Evolutionary conservation across 1,140 invertebrate species (phyloP).

Genomic region (Megathymus violae): DNA sequence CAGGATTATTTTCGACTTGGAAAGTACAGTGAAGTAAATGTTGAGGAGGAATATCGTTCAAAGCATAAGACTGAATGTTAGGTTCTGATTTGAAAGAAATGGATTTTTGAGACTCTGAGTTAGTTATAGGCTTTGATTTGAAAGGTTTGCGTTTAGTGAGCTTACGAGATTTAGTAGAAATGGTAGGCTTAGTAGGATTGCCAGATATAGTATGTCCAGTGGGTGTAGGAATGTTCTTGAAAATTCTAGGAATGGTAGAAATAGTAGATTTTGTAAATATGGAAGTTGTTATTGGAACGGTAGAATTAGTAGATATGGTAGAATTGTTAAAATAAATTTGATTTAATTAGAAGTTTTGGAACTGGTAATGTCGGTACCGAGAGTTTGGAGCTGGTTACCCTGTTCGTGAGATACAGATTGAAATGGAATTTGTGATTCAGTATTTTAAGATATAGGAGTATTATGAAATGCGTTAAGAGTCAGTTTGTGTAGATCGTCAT

Average conservation of each 20-base stretch:
- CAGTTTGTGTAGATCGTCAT: constrained; percentile 7
- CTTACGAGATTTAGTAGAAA: neutral
- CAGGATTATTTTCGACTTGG: constrained; percentile 17
- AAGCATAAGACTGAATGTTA: constrained; percentile 6
- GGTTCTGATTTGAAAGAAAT: neutral
- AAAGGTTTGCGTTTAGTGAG: neutral
- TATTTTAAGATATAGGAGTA: neutral
- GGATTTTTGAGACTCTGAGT: no score
- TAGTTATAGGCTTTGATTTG: no score
- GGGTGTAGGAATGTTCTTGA: no score
- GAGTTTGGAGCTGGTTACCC: constrained; percentile 18
- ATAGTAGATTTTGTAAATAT: neutral
- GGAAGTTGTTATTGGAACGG: neutral
- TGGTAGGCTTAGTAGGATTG: no score
- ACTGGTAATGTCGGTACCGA: neutral
- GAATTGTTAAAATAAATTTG: neutral
- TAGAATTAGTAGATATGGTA: constrained; percentile 5
- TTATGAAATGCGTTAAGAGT: neutral
- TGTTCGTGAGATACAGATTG: constrained; percentile 9
- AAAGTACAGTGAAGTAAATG: constrained; percentile 23
- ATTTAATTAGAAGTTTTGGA: neutral
- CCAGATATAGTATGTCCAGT: no score
- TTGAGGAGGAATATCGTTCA: constrained; percentile 9
- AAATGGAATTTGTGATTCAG: neutral
- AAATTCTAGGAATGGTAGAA: neutral